phyloP scores from a whole-genome alignment of 2,113 vertebrate species.

The Mus spicilegus region DNA sequence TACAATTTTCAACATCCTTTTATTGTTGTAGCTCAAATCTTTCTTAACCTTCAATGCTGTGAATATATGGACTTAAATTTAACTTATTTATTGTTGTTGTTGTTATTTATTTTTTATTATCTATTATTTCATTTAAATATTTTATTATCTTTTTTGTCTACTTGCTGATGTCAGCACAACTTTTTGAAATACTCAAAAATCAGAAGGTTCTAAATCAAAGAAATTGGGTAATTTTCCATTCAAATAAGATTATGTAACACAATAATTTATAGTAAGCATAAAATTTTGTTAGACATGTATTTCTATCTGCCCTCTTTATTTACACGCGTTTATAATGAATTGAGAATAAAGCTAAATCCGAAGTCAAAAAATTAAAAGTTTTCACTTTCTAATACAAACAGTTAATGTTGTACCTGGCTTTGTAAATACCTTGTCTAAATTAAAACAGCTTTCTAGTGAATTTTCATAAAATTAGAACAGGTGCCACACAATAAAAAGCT shows the following conservation, averaged over 20 bases:
- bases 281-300: not conserved
- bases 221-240: not conserved
- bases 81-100: not conserved
- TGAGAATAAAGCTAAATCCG: not conserved
- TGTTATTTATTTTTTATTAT: no score
- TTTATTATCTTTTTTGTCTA: not conserved
- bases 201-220: not conserved
- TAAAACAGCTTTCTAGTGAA: not conserved
- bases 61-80: not conserved
- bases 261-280: constrained; percentile 24
- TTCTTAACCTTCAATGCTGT: not conserved
- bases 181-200: not conserved
- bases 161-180: not conserved
- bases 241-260: not conserved
- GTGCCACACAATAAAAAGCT: not conserved
- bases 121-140: no score
- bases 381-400: not conserved
- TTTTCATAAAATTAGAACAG: constrained; percentile 21
- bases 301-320: not conserved
- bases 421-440: not conserved
- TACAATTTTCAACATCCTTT: not conserved
- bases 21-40: not conserved
- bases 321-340: not conserved
- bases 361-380: not conserved
- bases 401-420: not conserved